Base-by-base conservation (phyloP, 1,140 invertebrate genomes). In the Drosophila azteca region DNA sequence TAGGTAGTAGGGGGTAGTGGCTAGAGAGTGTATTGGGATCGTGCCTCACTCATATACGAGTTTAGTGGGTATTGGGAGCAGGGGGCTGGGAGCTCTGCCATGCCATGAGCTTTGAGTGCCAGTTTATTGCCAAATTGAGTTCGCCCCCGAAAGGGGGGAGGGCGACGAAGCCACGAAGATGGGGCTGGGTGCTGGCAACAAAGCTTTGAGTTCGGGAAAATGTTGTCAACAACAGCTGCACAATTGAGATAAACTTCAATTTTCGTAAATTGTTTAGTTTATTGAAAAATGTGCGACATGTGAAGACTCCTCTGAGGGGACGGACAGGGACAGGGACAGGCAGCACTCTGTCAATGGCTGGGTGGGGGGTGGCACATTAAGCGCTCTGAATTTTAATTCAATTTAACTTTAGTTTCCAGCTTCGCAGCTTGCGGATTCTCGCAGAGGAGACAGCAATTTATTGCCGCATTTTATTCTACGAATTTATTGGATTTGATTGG, bases 231-330 rank as follows among this genome's bases (percentile, higher is more conserved):
- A 88, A 83, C 83, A 88, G 83, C 83, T 88, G 83, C 83, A 88
- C 83, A 88, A 88, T 88, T 88, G 83, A 88, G 83, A 88, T 88
- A 88, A 88, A 88, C 83, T 88, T 89, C 83, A 88, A 88, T 88
- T 88, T 88, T 88, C 83, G 83, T 88, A 88, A 88, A 88, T 88
- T 88, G 83, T 88, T 88, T 88, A 88, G 83, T 88, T 88, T 88
- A 88, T 88, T 88, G 83, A 88, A 88, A 88, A 88, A 88, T 74
- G 70, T 88, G 79, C 83, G 84, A 89, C 83, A 87, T 81, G 85
- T 88, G 79, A 88, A 88, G 83, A 77, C 64, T 79, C 31, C 64
- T 79, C 31, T 31, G 17, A 63, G 58, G 29, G 62, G 43, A 39
- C 49, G 39, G 7, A 9, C 31, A 29, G 6, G 6, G 29, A 31